Evolutionary conservation across 2,113 vertebrate species (phyloP), one percentile per base, ranked within the genome.

Genomic region (Crypturellus undulatus): DNA sequence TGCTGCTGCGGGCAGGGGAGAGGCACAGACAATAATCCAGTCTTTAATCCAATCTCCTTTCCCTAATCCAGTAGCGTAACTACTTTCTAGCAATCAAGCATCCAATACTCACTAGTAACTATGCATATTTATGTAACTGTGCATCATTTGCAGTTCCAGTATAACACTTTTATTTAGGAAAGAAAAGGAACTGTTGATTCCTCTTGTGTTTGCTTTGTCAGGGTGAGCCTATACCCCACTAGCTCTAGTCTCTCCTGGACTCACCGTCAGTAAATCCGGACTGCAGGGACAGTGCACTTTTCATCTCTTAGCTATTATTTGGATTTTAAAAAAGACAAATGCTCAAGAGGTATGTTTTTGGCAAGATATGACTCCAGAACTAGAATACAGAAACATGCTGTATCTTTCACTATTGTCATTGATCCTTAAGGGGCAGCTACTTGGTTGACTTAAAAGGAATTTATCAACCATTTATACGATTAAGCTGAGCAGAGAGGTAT

Each of bases 401-500:
- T 77, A 51, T 73, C 92, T 94, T 92, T 77, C 15, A 64, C 25
- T 80, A 87, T 83, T 88, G 87, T 95, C 82, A 63, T 51, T 94
- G n/a, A 34, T 94, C 94, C 75, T 42, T 93, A 83, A 80, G 47
- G 42, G 71, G 82, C 18, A 94, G 51, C 64, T 71, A 91, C 60
- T 85, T 60, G 79, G 77, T 38, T 92, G 89, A 91, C 94, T 90
- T 88, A 91, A 85, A 95, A 91, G 69, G 6, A 91, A 85, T 60
- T 87, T 80, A 88, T 67, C 68, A 0, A 0, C 42, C 92, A 92
- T 92, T 96, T 94, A 85, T 90, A 80, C 0, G 5, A 56, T 71
- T 92, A 73, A 90, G 84, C 84, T 86, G 94, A 95, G 68, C 64
- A 83, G 56, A 78, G 64, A 95, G 89, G 64, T 80, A 95, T 91